These are phyloP conservation scores for Alectura lathami DNA, from an alignment of 2,113 vertebrate species.

Conservation along the genomic window DNA sequence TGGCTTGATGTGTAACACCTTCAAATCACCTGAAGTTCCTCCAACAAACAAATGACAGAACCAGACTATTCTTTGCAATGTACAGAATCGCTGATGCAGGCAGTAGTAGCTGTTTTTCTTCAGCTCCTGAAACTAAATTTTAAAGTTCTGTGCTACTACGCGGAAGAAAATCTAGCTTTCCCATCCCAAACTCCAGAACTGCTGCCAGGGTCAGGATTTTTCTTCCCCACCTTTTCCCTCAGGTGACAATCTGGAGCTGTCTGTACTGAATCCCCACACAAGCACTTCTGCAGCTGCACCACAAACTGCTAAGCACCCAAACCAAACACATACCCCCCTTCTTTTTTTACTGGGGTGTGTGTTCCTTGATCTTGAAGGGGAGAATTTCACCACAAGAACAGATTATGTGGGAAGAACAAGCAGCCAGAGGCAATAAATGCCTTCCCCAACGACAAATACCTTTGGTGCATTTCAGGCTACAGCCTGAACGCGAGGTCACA, in stretches of 20 bases:
- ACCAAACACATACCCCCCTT: fast-evolving
- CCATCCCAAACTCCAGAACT: background rate
- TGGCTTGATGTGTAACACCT: background rate
- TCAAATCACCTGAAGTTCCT: background rate
- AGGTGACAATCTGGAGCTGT: background rate
- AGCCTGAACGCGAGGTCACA: background rate
- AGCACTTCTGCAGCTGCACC: background rate
- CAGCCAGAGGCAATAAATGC: background rate
- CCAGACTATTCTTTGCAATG: background rate
- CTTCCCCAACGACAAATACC: background rate
- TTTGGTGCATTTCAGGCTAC: background rate
- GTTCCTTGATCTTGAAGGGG: background rate
- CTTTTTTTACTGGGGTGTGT: background rate
- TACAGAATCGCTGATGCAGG: background rate
- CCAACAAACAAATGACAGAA: background rate
- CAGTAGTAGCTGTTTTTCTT: background rate
- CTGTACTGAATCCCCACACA: background rate
- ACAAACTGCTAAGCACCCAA: background rate
- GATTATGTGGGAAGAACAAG: background rate
- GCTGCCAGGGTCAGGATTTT: background rate
- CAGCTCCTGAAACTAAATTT: background rate
- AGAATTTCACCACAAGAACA: background rate
- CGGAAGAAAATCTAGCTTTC: background rate
- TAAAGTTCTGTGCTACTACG: background rate
- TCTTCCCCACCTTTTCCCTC: background rate